Base-by-base conservation (phyloP, 2,113 vertebrate species). In the Phrynocephalus versicolor region DNA sequence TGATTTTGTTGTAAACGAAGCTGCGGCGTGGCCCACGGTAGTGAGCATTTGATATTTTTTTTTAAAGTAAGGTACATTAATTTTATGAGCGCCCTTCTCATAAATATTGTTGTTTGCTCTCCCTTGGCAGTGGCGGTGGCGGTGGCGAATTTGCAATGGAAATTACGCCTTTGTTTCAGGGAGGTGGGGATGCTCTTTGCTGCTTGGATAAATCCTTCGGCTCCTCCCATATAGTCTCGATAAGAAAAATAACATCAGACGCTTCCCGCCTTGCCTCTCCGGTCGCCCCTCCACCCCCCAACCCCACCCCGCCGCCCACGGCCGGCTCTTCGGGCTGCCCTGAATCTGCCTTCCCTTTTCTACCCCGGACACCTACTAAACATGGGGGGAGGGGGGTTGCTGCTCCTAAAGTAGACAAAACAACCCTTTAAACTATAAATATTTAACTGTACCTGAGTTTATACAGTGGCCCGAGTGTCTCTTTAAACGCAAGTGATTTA, bases 61-160 rank as follows among this genome's bases (percentile, higher is more conserved):
- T 12, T 72, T 39, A 23, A 78, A 78, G 77, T 91, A 75, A 88
- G 90, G 83, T 73, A 64, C 88, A 80, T 0, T 67, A 64, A 86
- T 83, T 85, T 90, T 92, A 81, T 82, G 69, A 91, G 76, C 72
- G 30, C 87, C 78, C 41, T 85, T 62, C 57, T 75, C 87, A 79
- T 79, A 92, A 92, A 92, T 84, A 89, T n/a, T 91, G 86, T 87
- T 93, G 71, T 92, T 94, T 91, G 84, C 60, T 88, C 82, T 72
- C 72, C 88, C 86, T 62, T 79, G 65, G 27, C n/a, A n/a, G n/a
- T 78, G 41, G 19, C 16, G 30, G 6, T 21, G 27, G 71, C 18
- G 73, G 30, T 18, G 85, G 33, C 10, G 87, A 80, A 76, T 91
- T 85, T 94, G 91, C 89, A 88, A 23, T 62, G 75, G 83, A 84